Evolutionary conservation across 1,140 invertebrate species (phyloP).

Genomic region (Bombus pyrosoma): DNA sequence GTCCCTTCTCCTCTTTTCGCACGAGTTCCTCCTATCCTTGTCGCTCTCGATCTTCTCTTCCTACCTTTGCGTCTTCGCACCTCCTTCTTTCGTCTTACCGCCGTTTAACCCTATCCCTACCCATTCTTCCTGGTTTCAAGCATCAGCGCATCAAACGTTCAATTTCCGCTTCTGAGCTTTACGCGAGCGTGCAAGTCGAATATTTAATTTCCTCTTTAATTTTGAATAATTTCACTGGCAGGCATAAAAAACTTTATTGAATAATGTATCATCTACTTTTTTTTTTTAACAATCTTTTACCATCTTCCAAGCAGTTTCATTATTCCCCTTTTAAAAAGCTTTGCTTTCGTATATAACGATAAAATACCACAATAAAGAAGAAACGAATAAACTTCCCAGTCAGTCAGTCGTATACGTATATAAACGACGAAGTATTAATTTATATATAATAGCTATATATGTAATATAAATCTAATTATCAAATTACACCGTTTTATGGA

Average conservation of each 20-base stretch:
- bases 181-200: background rate
- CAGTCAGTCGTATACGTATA: background rate
- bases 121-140: background rate
- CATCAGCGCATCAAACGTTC: conserved; percentile 32
- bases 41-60: background rate
- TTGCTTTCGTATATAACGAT: background rate
- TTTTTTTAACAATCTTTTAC: too few species aligned
- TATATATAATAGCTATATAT: too few species aligned
- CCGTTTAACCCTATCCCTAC: conserved; percentile 2
- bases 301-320: too few species aligned
- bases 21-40: background rate
- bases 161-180: conserved; percentile 29
- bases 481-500: background rate
- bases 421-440: too few species aligned
- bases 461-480: background rate
- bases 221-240: background rate
- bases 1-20: conserved; percentile 50
- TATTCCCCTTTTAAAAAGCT: too few species aligned
- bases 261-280: too few species aligned
- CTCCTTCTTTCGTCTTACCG: background rate
- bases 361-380: background rate
- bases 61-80: conserved; percentile 25
- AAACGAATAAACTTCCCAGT: background rate
- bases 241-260: background rate
- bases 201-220: background rate